Evolutionary conservation across 1,140 invertebrate species (phyloP).

Genomic region (Pararge aegeria): DNA sequence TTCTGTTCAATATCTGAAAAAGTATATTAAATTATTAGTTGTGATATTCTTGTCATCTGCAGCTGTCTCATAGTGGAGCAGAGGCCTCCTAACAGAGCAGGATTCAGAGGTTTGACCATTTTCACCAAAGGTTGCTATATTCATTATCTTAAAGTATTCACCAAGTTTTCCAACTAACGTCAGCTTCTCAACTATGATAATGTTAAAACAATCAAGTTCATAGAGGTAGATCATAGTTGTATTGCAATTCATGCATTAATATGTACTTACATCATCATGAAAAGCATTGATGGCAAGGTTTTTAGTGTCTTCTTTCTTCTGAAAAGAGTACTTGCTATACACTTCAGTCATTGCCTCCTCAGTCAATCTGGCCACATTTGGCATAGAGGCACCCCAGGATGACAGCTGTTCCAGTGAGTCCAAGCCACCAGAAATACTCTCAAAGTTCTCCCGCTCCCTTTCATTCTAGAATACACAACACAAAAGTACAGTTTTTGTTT

Average conservation of each 20-base stretch:
- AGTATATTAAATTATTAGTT: background rate
- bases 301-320: constrained; percentile 62
- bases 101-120: no score
- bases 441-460: constrained; percentile 39
- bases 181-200: no score
- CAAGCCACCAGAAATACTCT: constrained; percentile 48
- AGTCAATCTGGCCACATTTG: constrained; percentile 45
- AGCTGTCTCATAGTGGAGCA: no score
- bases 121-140: no score
- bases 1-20: constrained; percentile 54
- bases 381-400: constrained; percentile 35
- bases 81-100: no score
- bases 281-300: constrained; percentile 58
- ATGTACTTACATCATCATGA: constrained; percentile 55
- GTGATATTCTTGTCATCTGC: background rate
- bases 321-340: constrained; percentile 67
- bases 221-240: no score
- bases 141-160: no score
- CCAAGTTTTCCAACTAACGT: no score
- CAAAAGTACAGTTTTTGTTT: no score
- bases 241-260: no score
- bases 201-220: no score
- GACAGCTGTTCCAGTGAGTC: constrained; percentile 63
- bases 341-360: constrained; percentile 67
- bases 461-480: constrained; percentile 29